Evolutionary conservation across 1,140 invertebrate genomes (phyloP), one percentile per base, ranked within the genome.

Genomic region (Drosophila parabipectinata): DNA sequence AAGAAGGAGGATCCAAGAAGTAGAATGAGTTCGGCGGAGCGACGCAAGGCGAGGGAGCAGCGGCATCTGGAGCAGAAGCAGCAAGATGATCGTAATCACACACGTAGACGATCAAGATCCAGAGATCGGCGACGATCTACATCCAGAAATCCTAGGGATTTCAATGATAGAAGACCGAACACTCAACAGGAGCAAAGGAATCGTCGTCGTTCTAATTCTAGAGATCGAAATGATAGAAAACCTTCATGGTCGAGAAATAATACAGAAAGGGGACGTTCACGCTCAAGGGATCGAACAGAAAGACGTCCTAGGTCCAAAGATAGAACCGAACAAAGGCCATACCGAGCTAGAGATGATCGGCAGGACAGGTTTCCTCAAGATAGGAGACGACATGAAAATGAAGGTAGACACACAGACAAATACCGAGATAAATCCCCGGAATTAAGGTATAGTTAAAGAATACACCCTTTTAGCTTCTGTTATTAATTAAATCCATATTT

Each of bases 31-130:
- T 79, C 80, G 14, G 50, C 52, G 1, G 80, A 89, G 32, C 74
- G 85, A 0, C 39, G 54, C 28, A 90, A 67, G 18, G 79, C 79
- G 0, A 72, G 74, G 1, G 85, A 90, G n/a, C 71, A 59, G 14
- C 74, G 85, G 0, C 85, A 85, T 39, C 64, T 54, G 15, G 71
- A 89, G 15, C 84, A 84, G 12, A 57, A 14, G 0, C 47, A 68
- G 4, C 48, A 55, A 8, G 58, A 84, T 8, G 30, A 44, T 18
- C 56, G 54, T n/a, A 32, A 59, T 7, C 34, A 55, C 34, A 15
- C 28, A 1, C 51, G 34, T 8, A 44, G 48, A 9, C 72, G 73
- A 3, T 71, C 75, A 1, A 71, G 57, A 9, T 44, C 41, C 41
- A 44, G 53, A 64, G 55, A 75, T 4, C 26, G 12, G 21, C 44